phyloP scores from a whole-genome alignment of 2,888 invertebrate species.

The Pomacea canaliculata region DNA sequence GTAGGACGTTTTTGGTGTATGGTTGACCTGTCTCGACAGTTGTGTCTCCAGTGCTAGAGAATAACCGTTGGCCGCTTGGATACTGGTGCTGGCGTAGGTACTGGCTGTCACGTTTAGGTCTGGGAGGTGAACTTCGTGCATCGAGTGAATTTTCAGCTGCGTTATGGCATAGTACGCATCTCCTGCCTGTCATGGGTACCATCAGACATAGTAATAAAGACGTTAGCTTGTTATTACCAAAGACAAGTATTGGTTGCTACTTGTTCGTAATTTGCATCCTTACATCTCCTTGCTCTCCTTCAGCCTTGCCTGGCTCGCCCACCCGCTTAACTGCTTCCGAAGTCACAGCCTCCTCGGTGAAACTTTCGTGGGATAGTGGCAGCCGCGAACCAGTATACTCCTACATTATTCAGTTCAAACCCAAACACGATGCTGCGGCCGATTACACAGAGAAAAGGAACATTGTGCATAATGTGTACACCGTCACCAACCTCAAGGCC shows the following conservation, averaged over 20 bases:
- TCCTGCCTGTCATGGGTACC: neutral
- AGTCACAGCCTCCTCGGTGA: conserved; percentile 92
- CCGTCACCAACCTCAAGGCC: conserved; percentile 83
- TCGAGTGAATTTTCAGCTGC: too few species aligned
- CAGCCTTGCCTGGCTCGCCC: conserved; percentile 92
- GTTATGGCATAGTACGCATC: neutral
- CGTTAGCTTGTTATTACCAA: neutral
- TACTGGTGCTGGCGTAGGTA: too few species aligned
- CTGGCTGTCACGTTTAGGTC: too few species aligned
- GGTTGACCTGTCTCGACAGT: too few species aligned
- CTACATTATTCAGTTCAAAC: conserved; percentile 96
- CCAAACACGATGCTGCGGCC: conserved; percentile 79
- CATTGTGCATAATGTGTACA: conserved; percentile 88
- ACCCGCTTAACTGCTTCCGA: conserved; percentile 91
- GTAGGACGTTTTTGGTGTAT: too few species aligned
- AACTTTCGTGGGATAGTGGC: conserved; percentile 82
- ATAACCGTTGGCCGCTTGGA: too few species aligned
- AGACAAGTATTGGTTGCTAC: conserved; percentile 3
- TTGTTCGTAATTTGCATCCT: conserved; percentile 30
- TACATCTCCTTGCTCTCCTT: conserved; percentile 41
- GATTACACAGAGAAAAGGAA: conserved; percentile 90
- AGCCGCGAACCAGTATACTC: conserved; percentile 83
- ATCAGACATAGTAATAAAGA: neutral
- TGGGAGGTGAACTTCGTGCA: too few species aligned
- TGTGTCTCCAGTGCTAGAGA: too few species aligned